Evolutionary conservation across 2,888 invertebrate species (phyloP), one percentile per base, ranked within the genome.

Genomic region (Drosophila subquinaria): DNA sequence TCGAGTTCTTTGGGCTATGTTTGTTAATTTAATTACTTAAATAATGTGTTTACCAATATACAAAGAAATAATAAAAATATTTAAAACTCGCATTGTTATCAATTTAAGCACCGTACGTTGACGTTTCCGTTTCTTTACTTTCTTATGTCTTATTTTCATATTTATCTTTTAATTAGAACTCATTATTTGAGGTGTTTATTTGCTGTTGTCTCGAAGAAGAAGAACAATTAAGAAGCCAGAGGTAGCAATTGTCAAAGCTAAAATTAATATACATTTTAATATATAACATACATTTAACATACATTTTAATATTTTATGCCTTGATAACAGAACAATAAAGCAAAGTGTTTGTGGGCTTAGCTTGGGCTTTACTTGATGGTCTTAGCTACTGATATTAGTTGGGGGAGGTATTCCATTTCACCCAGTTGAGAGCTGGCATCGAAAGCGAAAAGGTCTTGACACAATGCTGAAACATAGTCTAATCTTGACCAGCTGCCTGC

Each of bases 341-440:
- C 65, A 73, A 66, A 73, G 17, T 57, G 65, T 60, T 62, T 48
- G 20, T 53, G 53, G 48, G 42, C 59, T 81, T 66, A 43, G 50
- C 52, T 51, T 53, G 50, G 48, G 42, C 59, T 81, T 66, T 47
- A 47, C 52, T 51, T 53, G 50, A 40, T 76, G 64, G 57, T 10
- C 35, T 52, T 36, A 45, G 60, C 74, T 61, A 33, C 40, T 57
- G 23, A 59, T 76, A 88, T 86, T 84, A 88, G 71, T 56, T 57
- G 57, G 50, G 65, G 76, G 67, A 55, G 71, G 47, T 27, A 50
- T 13, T 47, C 40, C n/a, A 45, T 57, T 15, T 48, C 43, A 55
- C 60, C 53, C 87, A 90, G 90, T 84, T 81, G 47, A 73, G 53
- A 59, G 53, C 60, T 69, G 87, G 43, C 73, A 73, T 43, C 67